phyloP scores from a whole-genome alignment of 37 sponge, comb jelly and placozoan genomes.

The Dysidea cf. avara region DNA sequence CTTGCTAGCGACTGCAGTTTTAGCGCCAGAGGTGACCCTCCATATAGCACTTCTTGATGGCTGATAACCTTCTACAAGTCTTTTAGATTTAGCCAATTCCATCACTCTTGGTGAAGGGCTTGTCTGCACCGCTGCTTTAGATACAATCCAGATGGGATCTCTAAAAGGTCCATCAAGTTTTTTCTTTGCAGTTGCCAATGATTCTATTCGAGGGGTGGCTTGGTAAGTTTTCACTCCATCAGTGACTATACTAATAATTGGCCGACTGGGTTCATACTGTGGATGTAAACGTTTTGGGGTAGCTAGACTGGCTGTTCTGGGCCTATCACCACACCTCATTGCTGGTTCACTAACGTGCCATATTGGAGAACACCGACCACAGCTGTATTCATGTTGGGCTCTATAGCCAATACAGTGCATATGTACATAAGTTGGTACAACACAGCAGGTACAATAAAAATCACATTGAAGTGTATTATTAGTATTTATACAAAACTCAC shows the following conservation, averaged over 20 bases:
- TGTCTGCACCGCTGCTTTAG: conserved; percentile 46
- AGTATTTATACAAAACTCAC: not conserved
- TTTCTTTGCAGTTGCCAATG: conserved; percentile 68
- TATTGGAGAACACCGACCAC: conserved; percentile 81
- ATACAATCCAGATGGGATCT: conserved; percentile 70
- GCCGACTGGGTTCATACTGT: conserved; percentile 60
- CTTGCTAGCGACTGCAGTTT: conserved; percentile 69
- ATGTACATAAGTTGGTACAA: not conserved
- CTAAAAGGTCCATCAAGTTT: conserved; percentile 63
- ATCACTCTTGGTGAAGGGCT: conserved; percentile 56
- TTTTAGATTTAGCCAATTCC: conserved; percentile 79
- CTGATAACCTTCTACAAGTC: conserved; percentile 77
- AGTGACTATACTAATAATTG: conserved; percentile 49
- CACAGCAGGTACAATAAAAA: too few species aligned
- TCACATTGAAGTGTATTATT: too few species aligned
- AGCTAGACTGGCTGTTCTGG: conserved; percentile 75
- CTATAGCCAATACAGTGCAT: conserved; percentile 1
- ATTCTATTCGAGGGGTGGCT: conserved; percentile 40
- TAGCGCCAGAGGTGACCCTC: conserved; percentile 63
- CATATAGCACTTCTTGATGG: conserved; percentile 68
- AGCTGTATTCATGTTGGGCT: conserved; percentile 68
- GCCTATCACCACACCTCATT: conserved; percentile 36
- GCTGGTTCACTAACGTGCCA: conserved; percentile 54
- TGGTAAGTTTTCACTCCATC: conserved; percentile 49
- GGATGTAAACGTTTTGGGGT: conserved; percentile 65